Evolutionary conservation across 2,113 vertebrate species (phyloP).

Genomic region (Argyrosomus japonicus): DNA sequence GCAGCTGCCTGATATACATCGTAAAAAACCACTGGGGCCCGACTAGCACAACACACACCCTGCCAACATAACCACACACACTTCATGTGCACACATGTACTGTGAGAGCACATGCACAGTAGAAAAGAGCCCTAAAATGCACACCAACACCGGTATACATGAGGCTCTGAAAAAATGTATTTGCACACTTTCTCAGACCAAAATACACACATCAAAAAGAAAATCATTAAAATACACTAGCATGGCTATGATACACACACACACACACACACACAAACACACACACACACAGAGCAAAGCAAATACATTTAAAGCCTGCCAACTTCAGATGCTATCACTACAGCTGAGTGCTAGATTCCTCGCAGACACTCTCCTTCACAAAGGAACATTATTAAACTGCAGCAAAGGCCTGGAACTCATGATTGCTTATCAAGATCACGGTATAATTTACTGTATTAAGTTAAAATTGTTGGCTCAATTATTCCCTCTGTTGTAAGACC

Average conservation of each 20-base stretch:
- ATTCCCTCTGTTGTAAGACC: neutral
- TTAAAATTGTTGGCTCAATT: slow-evolving; percentile 25
- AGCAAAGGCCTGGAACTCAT: slow-evolving; percentile 14
- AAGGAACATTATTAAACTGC: slow-evolving; percentile 50
- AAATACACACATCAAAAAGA: slow-evolving; percentile 15
- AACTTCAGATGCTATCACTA: slow-evolving; percentile 64
- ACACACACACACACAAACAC: slow-evolving; percentile 3
- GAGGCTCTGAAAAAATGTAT: slow-evolving; percentile 10
- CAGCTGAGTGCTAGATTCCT: slow-evolving; percentile 49
- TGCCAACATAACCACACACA: slow-evolving; percentile 64
- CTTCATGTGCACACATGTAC: neutral
- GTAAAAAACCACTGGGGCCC: slow-evolving; percentile 52
- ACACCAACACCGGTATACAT: no score
- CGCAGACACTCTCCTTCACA: slow-evolving; percentile 35
- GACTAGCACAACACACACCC: slow-evolving; percentile 53
- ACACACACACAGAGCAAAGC: neutral
- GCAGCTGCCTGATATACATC: slow-evolving; percentile 72
- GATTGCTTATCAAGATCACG: slow-evolving; percentile 41
- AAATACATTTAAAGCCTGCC: slow-evolving; percentile 15
- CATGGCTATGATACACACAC: slow-evolving; percentile 14
- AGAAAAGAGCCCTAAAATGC: neutral
- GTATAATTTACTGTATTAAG: slow-evolving; percentile 50
- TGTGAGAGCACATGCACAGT: neutral
- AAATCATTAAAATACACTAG: slow-evolving; percentile 20
- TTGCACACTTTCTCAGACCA: slow-evolving; percentile 7